phyloP scores from a whole-genome alignment of 2,888 invertebrate genomes.

The Deroplatys truncata region DNA sequence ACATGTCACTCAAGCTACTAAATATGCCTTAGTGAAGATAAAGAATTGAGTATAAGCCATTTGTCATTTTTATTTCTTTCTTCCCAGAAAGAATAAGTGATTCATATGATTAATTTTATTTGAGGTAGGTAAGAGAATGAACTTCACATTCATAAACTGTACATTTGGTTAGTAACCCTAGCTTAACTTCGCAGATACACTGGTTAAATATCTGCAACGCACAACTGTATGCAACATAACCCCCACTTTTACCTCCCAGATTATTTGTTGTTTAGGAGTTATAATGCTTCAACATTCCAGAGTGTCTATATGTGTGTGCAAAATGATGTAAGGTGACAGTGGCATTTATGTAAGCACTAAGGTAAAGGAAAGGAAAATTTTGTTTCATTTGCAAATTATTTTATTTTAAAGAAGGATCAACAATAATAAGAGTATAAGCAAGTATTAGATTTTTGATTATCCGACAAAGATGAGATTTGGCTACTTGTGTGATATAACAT shows the following conservation, averaged over 20 bases:
- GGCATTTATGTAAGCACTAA: neutral
- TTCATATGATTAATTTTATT: too few species aligned
- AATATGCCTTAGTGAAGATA: too few species aligned
- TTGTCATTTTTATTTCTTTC: too few species aligned
- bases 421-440: neutral
- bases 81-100: too few species aligned
- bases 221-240: neutral
- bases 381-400: neutral
- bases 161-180: too few species aligned
- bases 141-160: too few species aligned
- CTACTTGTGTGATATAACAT: neutral
- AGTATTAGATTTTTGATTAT: neutral
- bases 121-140: too few species aligned
- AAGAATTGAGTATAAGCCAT: too few species aligned
- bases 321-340: neutral
- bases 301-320: neutral
- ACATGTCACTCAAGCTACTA: too few species aligned
- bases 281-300: neutral
- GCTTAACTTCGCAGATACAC: neutral
- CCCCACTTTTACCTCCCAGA: too few species aligned
- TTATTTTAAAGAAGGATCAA: neutral
- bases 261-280: neutral
- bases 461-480: neutral
- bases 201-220: neutral
- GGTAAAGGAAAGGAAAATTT: neutral